Evolutionary conservation across 2,888 invertebrate genomes (phyloP).

Genomic region (Cerastis rubricosa): DNA sequence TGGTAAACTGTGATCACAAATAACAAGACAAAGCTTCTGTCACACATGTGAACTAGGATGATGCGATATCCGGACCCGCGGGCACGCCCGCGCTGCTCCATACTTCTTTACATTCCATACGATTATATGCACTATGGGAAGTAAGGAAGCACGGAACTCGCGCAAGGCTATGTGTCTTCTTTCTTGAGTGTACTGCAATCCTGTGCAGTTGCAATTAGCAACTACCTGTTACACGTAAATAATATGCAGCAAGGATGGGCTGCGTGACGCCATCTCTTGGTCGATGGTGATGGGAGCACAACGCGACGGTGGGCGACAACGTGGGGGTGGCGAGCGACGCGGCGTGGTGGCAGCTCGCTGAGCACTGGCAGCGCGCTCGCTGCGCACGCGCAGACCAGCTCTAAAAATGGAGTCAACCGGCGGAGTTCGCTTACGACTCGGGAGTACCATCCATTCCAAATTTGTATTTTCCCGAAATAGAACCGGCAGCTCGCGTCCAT

Average conservation of each 20-base stretch:
- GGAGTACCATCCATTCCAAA: constrained; percentile 93
- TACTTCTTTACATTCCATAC: constrained; percentile 99
- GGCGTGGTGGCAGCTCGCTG: constrained; percentile 86
- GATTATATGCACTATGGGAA: constrained; percentile 96
- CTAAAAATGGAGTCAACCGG: constrained; percentile 90
- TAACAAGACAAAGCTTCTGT: constrained; percentile 71
- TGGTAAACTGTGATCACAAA: constrained; percentile 71
- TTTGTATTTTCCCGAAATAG: constrained; percentile 96
- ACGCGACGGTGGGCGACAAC: constrained; percentile 69
- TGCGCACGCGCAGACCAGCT: constrained; percentile 90
- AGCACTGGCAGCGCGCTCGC: constrained; percentile 87
- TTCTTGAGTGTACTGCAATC: constrained; percentile 73
- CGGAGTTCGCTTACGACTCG: constrained; percentile 89
- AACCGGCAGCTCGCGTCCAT: constrained; percentile 89
- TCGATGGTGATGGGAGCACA: constrained; percentile 70
- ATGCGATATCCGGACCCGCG: constrained; percentile 76
- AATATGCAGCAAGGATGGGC: constrained; percentile 52
- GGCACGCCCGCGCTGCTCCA: constrained; percentile 93
- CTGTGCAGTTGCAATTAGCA: constrained; percentile 63
- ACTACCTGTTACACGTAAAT: constrained; percentile 65
- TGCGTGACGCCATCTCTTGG: constrained; percentile 78
- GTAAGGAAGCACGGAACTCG: constrained; percentile 98
- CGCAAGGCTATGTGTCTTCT: constrained; percentile 89
- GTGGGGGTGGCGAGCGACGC: constrained; percentile 86
- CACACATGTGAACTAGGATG: constrained; percentile 75